Base-by-base conservation (phyloP, 2,888 invertebrate species). In the Luperina nickerlii region DNA sequence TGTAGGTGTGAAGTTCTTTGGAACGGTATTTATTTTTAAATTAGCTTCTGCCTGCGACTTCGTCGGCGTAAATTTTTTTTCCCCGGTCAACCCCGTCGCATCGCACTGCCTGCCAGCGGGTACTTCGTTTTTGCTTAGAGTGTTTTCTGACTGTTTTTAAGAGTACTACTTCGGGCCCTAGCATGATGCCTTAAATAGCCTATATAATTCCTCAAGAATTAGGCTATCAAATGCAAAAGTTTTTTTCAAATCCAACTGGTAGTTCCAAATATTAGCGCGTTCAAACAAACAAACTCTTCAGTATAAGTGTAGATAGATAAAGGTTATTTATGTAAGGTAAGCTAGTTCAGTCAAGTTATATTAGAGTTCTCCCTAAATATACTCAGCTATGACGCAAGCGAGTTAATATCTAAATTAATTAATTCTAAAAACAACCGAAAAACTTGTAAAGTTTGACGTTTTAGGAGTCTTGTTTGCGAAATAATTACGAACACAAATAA, bases 391-490 rank as follows among this genome's bases (percentile, higher is more conserved):
- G 2, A 18, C 24, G 32, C 57, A 45, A 60, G 71, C 15, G 51
- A 42, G 42, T 73, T 9, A 42, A 32, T 15, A 54, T 42, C 15
- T 11, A 24, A 45, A 0, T 57, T 6, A 24, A 27, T 45, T 42
- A 80, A 45, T 51, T 57, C 24, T 18, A 74, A 65, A 5, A 32
- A 54, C 13, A 51, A 42, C 20, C n/a, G 3, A 73, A 77, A 63
- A 18, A 24, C 48, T 74, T 32, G 15, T n/a, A 45, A 76, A 74
- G 18, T 76, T 81, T 18, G 15, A 68, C n/a, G 54, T 78, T 63
- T 74, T 42, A 18, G 48, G 60, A 60, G 42, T 27, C 0, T 18
- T 60, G 60, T 67, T 54, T 76, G 32, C 7, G 45, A 32, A 79
- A 60, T 57, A 73, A 65, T 48, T 51, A 63, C 60, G 45, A 57